These are phyloP conservation scores for Dicerorhinus sumatrensis DNA, from an alignment of 2,113 vertebrate genomes.

Conservation along the genomic window DNA sequence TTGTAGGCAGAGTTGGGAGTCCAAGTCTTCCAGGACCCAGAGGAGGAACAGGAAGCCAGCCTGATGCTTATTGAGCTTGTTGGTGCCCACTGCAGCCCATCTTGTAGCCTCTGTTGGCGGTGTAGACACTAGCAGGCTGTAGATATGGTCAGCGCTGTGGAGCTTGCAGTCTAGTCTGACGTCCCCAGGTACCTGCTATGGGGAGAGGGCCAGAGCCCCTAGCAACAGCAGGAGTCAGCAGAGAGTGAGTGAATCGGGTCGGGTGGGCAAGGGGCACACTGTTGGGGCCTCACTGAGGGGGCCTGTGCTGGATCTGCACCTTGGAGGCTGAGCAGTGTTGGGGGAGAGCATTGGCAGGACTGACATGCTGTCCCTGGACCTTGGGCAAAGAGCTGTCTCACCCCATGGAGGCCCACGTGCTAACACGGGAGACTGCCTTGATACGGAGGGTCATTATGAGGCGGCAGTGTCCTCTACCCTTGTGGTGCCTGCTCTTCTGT, in stretches of 20 bases:
- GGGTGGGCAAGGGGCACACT: fast-evolving
- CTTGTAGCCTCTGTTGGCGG: neutral
- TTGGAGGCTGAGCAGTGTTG: neutral
- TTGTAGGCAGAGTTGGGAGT: neutral
- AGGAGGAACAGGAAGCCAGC: too few relatives aligned
- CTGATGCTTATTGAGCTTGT: fast-evolving
- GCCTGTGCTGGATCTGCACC: neutral
- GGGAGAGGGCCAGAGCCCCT: neutral
- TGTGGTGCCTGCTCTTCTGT: neutral
- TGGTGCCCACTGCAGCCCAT: fast-evolving
- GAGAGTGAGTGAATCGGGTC: fast-evolving
- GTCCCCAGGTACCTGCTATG: too few relatives aligned
- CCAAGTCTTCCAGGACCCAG: neutral
- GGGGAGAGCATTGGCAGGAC: neutral
- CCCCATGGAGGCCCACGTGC: neutral
- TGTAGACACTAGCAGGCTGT: neutral
- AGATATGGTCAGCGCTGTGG: fast-evolving
- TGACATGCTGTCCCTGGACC: neutral
- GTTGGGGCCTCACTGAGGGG: neutral
- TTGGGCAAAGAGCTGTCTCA: neutral
- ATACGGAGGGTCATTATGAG: too few relatives aligned
- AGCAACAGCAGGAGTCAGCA: fast-evolving
- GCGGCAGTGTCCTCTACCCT: neutral
- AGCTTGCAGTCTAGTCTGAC: too few relatives aligned
- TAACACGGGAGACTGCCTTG: neutral